Evolutionary conservation across 2,888 invertebrate species (phyloP), one percentile per base, ranked within the genome.

Genomic region (Chouioia cunea): DNA sequence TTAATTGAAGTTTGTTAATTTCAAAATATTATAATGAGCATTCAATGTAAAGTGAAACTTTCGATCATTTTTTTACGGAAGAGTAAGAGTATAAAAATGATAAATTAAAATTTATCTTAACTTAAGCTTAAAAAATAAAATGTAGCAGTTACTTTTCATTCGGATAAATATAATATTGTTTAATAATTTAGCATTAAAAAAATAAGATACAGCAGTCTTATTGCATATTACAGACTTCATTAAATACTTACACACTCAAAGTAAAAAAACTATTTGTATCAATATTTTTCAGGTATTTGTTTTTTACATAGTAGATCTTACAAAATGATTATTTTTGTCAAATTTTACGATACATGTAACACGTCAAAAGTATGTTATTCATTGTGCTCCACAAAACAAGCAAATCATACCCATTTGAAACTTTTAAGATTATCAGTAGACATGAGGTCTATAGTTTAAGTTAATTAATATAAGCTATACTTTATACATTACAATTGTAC

Each of bases 171-270:
- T 52, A 65, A 57, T 50, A 54, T 27, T 47, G 44, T 60, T 73
- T 56, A 68, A 73, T 73, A 73, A 73, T 73, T 71, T 68, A 73
- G 62, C 44, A 44, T 65, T 65, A 73, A 68, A 73, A 72, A 73
- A 73, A 73, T 73, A 70, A 70, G 57, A 71, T 73, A 70, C 65
- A 71, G 65, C 73, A 73, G 73, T 73, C 73, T 73, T 73, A 58
- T 69, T 65, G 63, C 64, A 44, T 67, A 68, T 68, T 73, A 70
- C 66, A 73, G 60, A 68, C 70, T 73, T 67, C 58, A 65, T 60
- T 68, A 67, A 67, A 67, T 70, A 67, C 70, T 73, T 70, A 66
- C 63, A 60, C 20, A 52, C 60, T 63, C 10, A 73, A 72, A 72
- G 52, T 65, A 22, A 69, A 58, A 62, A 69, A 63, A 65, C 44